Conservation (phyloP, 2,113 vertebrate genomes). For the Poecile atricapillus region DNA sequence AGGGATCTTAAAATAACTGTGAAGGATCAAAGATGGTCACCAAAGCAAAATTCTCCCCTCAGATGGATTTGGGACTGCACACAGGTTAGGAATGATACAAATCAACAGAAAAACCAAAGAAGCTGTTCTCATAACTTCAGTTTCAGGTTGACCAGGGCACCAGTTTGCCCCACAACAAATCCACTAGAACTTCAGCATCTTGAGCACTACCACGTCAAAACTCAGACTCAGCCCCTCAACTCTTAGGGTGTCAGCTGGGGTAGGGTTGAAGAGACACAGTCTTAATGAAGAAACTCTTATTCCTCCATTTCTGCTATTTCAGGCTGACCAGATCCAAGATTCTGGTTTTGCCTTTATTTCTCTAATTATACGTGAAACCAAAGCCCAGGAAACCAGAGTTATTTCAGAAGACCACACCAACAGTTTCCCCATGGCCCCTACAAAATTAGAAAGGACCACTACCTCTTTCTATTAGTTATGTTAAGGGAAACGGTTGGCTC, state of each 20-base stretch:
- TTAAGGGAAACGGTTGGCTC: not conserved
- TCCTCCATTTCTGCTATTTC: not conserved
- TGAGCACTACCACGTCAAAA: not conserved
- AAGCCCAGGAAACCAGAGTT: not conserved
- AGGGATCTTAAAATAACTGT: not conserved
- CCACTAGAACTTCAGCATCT: not conserved
- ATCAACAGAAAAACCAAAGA: not conserved
- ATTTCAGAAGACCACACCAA: not conserved
- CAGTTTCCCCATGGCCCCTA: not conserved
- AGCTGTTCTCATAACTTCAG: not conserved
- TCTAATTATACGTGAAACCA: not conserved
- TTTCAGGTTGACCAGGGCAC: not conserved
- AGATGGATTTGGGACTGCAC: not conserved
- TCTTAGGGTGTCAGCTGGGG: not conserved
- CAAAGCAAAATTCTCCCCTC: not conserved
- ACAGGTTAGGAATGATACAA: not conserved
- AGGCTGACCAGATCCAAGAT: not conserved
- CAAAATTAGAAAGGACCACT: not conserved
- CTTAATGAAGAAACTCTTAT: not conserved
- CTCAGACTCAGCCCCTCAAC: not conserved
- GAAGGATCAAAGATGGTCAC: not conserved
- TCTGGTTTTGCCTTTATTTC: not conserved
- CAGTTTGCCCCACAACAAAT: not conserved
- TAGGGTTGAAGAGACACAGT: not conserved
- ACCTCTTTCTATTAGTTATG: conserved; percentile 12